These are phyloP conservation scores for Nebria salina DNA, from an alignment of 2,888 invertebrate species.

Conservation along the genomic window DNA sequence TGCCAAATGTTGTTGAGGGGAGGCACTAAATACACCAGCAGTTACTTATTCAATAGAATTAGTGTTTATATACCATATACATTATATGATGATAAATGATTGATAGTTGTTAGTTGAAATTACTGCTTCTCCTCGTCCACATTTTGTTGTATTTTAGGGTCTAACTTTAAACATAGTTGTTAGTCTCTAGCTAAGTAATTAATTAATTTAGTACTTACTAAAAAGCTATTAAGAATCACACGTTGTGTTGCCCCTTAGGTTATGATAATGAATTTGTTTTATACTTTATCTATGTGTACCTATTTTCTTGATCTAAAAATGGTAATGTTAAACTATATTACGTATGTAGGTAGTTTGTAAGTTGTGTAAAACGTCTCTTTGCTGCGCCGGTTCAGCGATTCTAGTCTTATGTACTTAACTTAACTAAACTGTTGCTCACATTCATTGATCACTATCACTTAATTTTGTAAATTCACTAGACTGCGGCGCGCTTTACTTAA, in stretches of 20 bases:
- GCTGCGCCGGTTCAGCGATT: slow-evolving; percentile 51
- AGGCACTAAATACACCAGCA: slow-evolving; percentile 56
- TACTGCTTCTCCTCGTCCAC: slow-evolving; percentile 59
- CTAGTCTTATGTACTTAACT: slow-evolving; percentile 4
- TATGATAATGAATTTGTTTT: slow-evolving; percentile 55
- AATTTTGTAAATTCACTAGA: neutral
- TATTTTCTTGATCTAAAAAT: slow-evolving; percentile 53
- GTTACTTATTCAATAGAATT: slow-evolving; percentile 50
- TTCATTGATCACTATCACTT: neutral
- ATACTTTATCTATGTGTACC: slow-evolving; percentile 59
- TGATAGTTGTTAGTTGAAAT: slow-evolving; percentile 51
- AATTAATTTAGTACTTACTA: slow-evolving; percentile 44
- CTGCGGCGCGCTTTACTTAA: slow-evolving; percentile 1
- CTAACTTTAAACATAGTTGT: slow-evolving; percentile 56
- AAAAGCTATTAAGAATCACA: slow-evolving; percentile 39
- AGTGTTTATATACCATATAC: slow-evolving; percentile 54
- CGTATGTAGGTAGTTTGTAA: slow-evolving; percentile 59
- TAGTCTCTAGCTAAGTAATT: slow-evolving; percentile 44
- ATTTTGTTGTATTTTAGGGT: slow-evolving; percentile 61
- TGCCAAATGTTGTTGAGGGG: slow-evolving; percentile 60
- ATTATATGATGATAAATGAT: slow-evolving; percentile 47
- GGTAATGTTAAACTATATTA: slow-evolving; percentile 52
- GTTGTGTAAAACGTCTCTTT: slow-evolving; percentile 61
- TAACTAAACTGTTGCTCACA: neutral
- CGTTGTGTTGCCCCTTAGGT: slow-evolving; percentile 43